Evolutionary conservation across 2,113 vertebrate genomes (phyloP).

Genomic region (Hemiprocne comata): DNA sequence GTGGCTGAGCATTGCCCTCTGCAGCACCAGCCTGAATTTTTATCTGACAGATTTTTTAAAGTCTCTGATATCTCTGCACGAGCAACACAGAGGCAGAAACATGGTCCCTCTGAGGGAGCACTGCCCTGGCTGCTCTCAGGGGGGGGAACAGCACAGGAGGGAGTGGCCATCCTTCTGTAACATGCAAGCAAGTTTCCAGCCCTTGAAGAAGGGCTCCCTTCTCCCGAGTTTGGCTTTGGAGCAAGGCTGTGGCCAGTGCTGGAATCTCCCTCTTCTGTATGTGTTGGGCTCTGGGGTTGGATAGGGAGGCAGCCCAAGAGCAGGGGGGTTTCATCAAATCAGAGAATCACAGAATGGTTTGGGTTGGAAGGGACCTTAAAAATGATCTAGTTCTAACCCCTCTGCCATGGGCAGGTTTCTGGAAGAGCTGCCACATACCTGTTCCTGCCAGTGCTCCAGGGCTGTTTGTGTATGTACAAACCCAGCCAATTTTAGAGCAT

Average conservation of each 20-base stretch:
- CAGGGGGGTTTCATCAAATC: not conserved
- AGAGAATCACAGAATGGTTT: too few relatives aligned
- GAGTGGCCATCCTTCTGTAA: not conserved
- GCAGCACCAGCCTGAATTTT: not conserved
- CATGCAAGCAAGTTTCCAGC: not conserved
- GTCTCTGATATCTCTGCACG: not conserved
- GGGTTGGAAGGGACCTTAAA: too few relatives aligned
- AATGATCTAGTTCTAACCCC: too few relatives aligned
- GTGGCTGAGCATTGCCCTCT: not conserved
- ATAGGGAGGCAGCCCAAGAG: not conserved
- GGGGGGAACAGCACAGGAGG: not conserved
- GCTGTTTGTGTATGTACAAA: not conserved
- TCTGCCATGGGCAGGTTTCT: not conserved
- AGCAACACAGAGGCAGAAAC: not conserved
- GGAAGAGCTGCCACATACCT: not conserved
- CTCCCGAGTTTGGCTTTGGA: not conserved
- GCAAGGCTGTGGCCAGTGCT: accelerated
- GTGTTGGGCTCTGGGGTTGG: not conserved
- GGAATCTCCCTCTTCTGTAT: not conserved
- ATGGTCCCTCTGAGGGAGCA: not conserved
- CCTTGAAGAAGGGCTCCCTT: not conserved
- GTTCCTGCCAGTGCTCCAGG: not conserved
- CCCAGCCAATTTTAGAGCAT: not conserved
- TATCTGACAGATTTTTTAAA: not conserved
- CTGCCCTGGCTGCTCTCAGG: not conserved